phyloP scores from a whole-genome alignment of 2,113 vertebrate species.

The Mobula birostris region DNA sequence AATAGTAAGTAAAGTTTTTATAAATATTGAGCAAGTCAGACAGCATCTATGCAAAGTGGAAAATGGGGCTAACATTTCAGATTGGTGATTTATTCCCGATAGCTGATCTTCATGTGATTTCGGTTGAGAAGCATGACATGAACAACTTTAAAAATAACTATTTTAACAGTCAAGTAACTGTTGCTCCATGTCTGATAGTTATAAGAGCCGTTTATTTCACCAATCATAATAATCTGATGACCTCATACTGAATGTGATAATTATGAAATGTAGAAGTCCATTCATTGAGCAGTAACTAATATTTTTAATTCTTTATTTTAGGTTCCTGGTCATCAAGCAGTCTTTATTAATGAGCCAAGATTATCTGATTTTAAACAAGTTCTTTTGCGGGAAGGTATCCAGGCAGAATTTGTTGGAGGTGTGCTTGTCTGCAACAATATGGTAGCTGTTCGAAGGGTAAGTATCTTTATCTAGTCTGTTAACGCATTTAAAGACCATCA shows the following conservation, averaged over 20 bases:
- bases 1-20: background rate
- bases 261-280: background rate
- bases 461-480: conserved; percentile 41
- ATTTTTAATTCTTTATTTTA: conserved; percentile 46
- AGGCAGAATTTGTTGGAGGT: conserved; percentile 95
- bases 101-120: background rate
- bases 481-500: background rate
- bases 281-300: background rate
- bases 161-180: background rate
- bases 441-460: conserved; percentile 94
- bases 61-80: background rate
- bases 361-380: conserved; percentile 98
- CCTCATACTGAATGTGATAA: background rate
- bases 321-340: conserved; percentile 90
- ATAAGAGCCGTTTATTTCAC: background rate
- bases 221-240: background rate
- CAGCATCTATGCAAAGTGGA: background rate
- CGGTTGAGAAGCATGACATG: background rate
- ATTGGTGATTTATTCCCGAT: background rate
- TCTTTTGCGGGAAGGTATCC: conserved; percentile 87
- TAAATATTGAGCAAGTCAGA: background rate
- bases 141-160: background rate
- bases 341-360: conserved; percentile 97
- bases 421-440: conserved; percentile 96
- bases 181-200: background rate